Conservation (phyloP, 1,140 invertebrate genomes). For the Wiebesia pumilae region DNA sequence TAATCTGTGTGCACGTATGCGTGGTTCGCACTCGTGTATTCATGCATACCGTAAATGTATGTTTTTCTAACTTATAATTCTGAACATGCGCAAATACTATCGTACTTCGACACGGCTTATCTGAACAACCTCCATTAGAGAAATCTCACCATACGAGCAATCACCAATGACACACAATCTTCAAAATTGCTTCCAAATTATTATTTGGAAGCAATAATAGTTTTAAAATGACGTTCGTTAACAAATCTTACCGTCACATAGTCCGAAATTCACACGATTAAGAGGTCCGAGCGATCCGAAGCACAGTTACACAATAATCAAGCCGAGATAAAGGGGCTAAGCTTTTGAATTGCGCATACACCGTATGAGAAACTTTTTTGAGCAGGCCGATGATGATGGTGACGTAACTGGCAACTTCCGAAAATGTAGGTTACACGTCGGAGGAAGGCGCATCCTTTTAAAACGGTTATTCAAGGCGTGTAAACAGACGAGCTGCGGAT, state of each 20-base stretch:
- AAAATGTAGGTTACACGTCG: slow-evolving; percentile 30
- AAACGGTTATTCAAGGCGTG: slow-evolving; percentile 9
- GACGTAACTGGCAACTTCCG: slow-evolving; percentile 4
- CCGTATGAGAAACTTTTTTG: not conserved
- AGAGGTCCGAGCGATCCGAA: not conserved
- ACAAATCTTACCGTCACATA: not conserved
- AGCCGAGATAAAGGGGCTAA: not conserved
- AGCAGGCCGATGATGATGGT: not conserved
- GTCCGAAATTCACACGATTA: slow-evolving; percentile 17
- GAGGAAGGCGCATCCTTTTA: slow-evolving; percentile 8
- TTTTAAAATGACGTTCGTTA: not conserved
- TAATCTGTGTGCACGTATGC: too few relatives aligned
- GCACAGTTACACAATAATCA: not conserved
- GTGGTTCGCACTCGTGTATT: too few relatives aligned
- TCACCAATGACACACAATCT: not conserved
- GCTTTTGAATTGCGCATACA: not conserved
- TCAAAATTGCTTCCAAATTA: not conserved
- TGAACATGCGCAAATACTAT: not conserved
- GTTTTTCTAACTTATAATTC: not conserved
- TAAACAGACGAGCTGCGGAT: slow-evolving; percentile 23
- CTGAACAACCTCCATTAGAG: slow-evolving; percentile 15
- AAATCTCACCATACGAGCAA: slow-evolving; percentile 8
- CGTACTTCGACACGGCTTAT: not conserved
- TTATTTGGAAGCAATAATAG: not conserved
- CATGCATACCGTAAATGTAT: not conserved